These are phyloP conservation scores for Sebastes vulpes DNA, from an alignment of 2,797 vertebrate species.

Conservation along the genomic window DNA sequence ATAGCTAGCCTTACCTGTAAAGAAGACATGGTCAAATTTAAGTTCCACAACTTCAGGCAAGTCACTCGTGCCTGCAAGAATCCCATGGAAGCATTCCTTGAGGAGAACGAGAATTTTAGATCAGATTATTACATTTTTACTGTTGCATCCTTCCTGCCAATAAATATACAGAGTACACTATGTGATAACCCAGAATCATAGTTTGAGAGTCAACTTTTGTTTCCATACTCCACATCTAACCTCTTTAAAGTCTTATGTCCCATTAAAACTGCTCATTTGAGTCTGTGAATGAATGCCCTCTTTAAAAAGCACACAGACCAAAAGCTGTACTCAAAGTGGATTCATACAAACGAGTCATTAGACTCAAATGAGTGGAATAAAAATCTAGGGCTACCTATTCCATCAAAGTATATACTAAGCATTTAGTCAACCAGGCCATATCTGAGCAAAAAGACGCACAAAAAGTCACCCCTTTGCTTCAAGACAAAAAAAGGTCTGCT, in stretches of 20 bases:
- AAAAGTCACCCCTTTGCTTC: background rate
- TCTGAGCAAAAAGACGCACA: background rate
- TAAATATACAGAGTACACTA: background rate
- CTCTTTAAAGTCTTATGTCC: background rate
- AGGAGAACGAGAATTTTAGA: slow-evolving; percentile 46
- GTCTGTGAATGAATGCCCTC: background rate
- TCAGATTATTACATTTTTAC: slow-evolving; percentile 7
- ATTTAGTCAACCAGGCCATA: background rate
- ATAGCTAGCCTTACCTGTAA: slow-evolving; percentile 71
- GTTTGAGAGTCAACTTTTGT: background rate
- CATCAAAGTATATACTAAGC: background rate
- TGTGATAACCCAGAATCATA: no score
- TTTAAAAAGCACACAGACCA: background rate
- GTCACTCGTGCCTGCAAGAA: slow-evolving; percentile 70
- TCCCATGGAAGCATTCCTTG: slow-evolving; percentile 86
- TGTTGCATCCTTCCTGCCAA: background rate
- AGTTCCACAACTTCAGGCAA: slow-evolving; percentile 81
- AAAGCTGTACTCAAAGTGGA: background rate
- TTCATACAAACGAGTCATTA: background rate
- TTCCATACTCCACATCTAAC: background rate
- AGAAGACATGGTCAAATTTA: slow-evolving; percentile 86
- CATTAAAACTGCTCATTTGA: background rate
- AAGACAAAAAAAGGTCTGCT: background rate
- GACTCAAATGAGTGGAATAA: background rate
- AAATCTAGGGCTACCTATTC: background rate